Conservation (phyloP, 2,888 invertebrate genomes). For the Lysandra coridon region DNA sequence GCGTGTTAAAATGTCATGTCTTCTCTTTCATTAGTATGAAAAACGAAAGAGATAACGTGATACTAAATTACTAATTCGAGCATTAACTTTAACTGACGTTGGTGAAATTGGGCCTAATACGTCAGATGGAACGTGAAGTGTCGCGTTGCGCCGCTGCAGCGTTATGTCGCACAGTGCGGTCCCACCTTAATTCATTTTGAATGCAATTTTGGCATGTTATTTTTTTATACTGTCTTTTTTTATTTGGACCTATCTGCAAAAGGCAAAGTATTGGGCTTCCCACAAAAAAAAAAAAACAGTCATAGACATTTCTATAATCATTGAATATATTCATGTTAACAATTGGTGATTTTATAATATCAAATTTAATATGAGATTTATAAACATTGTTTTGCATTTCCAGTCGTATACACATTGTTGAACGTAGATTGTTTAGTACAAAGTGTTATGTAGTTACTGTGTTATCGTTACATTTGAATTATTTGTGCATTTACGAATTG, state of each 20-base stretch:
- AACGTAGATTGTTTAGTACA: slow-evolving; percentile 57
- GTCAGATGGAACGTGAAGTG: too few species aligned
- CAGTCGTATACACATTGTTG: slow-evolving; percentile 54
- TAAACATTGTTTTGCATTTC: slow-evolving; percentile 36
- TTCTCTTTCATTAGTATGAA: too few species aligned
- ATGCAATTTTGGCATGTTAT: not conserved
- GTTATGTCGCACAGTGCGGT: too few species aligned
- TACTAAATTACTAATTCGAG: too few species aligned
- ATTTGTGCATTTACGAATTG: slow-evolving; percentile 26
- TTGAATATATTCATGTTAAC: slow-evolving; percentile 8
- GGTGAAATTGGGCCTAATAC: too few species aligned
- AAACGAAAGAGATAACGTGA: too few species aligned
- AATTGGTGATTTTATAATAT: slow-evolving; percentile 21
- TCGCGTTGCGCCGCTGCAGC: too few species aligned
- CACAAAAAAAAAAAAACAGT: not conserved
- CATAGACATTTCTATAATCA: slow-evolving; percentile 26
- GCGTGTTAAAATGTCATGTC: too few species aligned
- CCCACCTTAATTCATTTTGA: not conserved
- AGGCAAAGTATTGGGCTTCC: slow-evolving; percentile 4
- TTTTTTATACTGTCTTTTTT: not conserved
- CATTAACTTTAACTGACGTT: too few species aligned
- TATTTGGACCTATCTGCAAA: not conserved
- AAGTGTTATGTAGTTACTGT: slow-evolving; percentile 43
- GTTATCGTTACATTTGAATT: slow-evolving; percentile 7
- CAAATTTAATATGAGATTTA: slow-evolving; percentile 6